phyloP scores from a whole-genome alignment of 2,888 invertebrate genomes.

The Sphaerophoria taeniata region DNA sequence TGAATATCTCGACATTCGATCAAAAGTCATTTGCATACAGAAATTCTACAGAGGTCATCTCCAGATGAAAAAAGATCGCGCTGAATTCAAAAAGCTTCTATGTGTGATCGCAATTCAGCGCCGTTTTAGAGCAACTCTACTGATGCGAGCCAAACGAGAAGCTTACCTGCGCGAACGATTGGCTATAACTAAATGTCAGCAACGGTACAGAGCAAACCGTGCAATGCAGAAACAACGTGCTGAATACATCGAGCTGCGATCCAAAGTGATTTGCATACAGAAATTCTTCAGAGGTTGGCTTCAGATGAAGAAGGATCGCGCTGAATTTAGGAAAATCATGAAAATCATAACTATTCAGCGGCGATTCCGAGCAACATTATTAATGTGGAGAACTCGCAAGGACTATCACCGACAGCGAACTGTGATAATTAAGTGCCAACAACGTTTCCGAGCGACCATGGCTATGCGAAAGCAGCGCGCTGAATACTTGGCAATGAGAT shows the following conservation, averaged over 20 bases:
- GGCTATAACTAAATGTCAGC: conserved; percentile 78
- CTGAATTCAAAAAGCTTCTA: conserved; percentile 21
- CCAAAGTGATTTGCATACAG: conserved; percentile 37
- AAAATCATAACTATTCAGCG: conserved; percentile 83
- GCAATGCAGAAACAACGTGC: conserved; percentile 75
- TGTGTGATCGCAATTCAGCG: conserved; percentile 82
- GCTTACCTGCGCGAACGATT: conserved; percentile 67
- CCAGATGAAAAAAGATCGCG: conserved; percentile 23
- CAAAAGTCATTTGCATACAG: conserved; percentile 41
- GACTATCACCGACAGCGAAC: conserved; percentile 76
- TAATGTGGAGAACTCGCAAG: conserved; percentile 79
- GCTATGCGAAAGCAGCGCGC: conserved; percentile 77
- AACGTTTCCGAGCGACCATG: conserved; percentile 76
- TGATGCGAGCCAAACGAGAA: conserved; percentile 72
- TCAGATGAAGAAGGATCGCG: conserved; percentile 24
- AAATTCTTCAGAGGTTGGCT: conserved; percentile 14
- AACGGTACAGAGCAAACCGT: conserved; percentile 78
- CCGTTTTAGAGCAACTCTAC: conserved; percentile 76
- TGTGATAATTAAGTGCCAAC: conserved; percentile 75
- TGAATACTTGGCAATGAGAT: conserved; percentile 68
- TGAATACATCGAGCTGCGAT: conserved; percentile 53
- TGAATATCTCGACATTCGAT: conserved; percentile 61
- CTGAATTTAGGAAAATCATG: conserved; percentile 17
- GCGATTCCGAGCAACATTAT: conserved; percentile 77
- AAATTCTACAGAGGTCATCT: conserved; percentile 11